Evolutionary conservation across 2,797 vertebrate species (phyloP).

Genomic region (Oreochromis grahami): DNA sequence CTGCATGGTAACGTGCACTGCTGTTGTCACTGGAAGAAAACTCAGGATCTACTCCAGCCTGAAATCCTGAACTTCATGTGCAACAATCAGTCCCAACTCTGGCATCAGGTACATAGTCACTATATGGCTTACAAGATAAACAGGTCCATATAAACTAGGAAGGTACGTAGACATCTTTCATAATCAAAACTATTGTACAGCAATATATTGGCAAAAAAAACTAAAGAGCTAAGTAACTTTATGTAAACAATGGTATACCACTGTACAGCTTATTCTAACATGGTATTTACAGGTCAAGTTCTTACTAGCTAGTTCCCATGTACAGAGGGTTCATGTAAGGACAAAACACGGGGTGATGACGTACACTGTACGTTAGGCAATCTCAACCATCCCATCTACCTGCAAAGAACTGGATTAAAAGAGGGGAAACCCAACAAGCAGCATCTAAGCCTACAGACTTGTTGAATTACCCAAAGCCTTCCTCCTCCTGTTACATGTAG

Average conservation of each 20-base stretch:
- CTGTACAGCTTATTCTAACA: constrained; percentile 87
- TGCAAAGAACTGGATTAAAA: constrained; percentile 51
- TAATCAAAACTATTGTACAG: constrained; percentile 77
- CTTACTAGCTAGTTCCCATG: constrained; percentile 57
- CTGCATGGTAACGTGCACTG: constrained; percentile 22
- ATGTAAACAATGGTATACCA: constrained; percentile 95
- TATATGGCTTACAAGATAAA: constrained; percentile 87
- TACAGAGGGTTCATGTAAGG: constrained; percentile 73
- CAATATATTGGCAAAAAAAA: constrained; percentile 81
- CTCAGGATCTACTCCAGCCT: constrained; percentile 23
- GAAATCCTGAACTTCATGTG: constrained; percentile 66
- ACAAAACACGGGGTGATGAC: constrained; percentile 70
- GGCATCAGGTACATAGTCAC: constrained; percentile 73
- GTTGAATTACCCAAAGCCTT: constrained; percentile 30
- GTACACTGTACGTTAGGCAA: constrained; percentile 59
- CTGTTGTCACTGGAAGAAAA: constrained; percentile 43
- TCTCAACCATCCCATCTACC: constrained; percentile 50
- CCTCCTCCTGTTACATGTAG: constrained; percentile 29
- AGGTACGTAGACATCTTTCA: constrained; percentile 76
- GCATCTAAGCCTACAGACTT: constrained; percentile 27
- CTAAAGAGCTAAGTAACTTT: constrained; percentile 85
- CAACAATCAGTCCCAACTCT: constrained; percentile 78
- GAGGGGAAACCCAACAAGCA: constrained; percentile 38
- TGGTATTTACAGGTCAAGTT: constrained; percentile 87
- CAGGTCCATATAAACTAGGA: constrained; percentile 82